Percentiles rank a stretch among this genome's conserved stretches.
Evolutionary conservation across 2,888 invertebrate species (phyloP).

Genomic region (Thereva unica): DNA sequence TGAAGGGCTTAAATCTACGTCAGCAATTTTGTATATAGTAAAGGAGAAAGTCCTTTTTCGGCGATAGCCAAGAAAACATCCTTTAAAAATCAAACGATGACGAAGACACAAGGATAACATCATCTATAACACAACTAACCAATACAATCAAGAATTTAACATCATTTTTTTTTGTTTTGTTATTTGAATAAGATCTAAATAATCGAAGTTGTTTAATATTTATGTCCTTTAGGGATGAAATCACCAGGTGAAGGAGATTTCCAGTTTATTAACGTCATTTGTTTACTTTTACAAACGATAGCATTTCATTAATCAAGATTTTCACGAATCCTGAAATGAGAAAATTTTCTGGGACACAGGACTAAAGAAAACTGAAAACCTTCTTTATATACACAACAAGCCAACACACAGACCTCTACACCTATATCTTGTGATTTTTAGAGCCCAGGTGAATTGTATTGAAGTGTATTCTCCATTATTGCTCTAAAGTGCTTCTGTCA

Average conservation of each 20-base stretch:
- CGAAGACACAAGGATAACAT: too few species aligned
- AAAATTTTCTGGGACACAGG: conserved; percentile 14
- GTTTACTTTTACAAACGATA: conserved; percentile 28
- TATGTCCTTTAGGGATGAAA: conserved; percentile 19
- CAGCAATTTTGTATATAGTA: too few species aligned
- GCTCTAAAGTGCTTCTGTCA: conserved; percentile 34
- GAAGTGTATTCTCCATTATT: conserved; percentile 30
- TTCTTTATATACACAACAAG: conserved; percentile 2
- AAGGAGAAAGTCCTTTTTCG: too few species aligned
- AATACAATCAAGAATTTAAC: not conserved
- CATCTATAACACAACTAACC: too few species aligned
- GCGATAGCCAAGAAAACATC: too few species aligned
- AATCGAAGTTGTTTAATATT: conserved; percentile 27
- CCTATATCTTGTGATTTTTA: conserved; percentile 10
- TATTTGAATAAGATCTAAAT: conserved; percentile 11
- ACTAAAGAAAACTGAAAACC: not conserved
- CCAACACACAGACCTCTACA: conserved; percentile 30
- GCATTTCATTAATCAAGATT: conserved; percentile 32
- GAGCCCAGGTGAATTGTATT: conserved; percentile 29
- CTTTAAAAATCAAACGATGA: too few species aligned
- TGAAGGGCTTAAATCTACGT: too few species aligned
- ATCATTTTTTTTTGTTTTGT: conserved; percentile 20
- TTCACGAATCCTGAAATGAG: conserved; percentile 10
- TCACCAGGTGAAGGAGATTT: conserved; percentile 23
- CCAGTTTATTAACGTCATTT: conserved; percentile 32